Conservation (phyloP, 2,888 invertebrate species). For the Myathropa florea region DNA sequence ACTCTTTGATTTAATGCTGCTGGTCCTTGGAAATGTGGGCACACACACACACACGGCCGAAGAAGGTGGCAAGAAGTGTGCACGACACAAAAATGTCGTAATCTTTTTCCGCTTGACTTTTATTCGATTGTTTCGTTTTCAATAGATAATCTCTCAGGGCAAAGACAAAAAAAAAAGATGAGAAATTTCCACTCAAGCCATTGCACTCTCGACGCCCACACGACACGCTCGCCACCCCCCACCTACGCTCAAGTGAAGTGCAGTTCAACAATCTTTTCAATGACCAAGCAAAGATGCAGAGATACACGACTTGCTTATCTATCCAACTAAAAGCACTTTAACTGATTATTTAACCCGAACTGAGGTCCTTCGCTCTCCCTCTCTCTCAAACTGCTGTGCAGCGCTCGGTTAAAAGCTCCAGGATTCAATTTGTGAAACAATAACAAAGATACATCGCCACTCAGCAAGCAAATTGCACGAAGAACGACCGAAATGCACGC, state of each 20-base stretch:
- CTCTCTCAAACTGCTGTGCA: no score
- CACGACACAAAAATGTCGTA: neutral
- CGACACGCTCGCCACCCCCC: neutral
- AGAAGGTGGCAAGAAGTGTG: neutral
- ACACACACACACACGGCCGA: neutral
- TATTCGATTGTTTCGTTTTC: neutral
- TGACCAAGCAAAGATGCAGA: constrained; percentile 33
- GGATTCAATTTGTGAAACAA: constrained; percentile 27
- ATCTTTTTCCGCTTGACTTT: neutral
- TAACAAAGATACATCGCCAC: neutral
- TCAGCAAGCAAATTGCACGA: constrained; percentile 27
- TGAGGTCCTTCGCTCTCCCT: neutral
- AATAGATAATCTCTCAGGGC: neutral
- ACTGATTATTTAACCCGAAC: constrained; percentile 65
- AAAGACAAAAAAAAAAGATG: neutral
- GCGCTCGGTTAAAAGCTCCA: constrained; percentile 51
- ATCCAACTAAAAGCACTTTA: constrained; percentile 51
- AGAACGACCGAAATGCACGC: neutral
- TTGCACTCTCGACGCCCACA: constrained; percentile 41
- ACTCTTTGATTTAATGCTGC: neutral
- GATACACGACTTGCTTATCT: neutral
- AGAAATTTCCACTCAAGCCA: constrained; percentile 26
- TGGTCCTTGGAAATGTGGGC: neutral
- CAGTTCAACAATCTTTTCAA: constrained; percentile 65
- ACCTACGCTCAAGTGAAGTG: neutral